Evolutionary conservation across 2,113 vertebrate genomes (phyloP).

Genomic region (Boleophthalmus pectinirostris): DNA sequence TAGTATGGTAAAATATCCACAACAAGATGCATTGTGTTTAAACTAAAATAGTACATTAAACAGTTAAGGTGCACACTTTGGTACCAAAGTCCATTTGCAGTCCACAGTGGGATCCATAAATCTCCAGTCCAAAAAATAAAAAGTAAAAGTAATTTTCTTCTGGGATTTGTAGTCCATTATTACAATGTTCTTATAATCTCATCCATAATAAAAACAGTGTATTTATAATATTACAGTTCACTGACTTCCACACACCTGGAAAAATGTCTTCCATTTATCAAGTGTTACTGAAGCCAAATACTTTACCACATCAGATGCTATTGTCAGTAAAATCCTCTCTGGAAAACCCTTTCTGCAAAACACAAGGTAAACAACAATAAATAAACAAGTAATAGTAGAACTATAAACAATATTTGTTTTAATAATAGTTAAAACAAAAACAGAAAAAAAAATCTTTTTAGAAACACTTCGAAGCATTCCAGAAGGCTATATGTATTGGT

Average conservation of each 20-base stretch:
- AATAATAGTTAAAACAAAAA: not conserved
- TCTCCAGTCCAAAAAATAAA: slow-evolving; percentile 18
- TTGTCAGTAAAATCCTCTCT: slow-evolving; percentile 48
- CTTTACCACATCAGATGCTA: slow-evolving; percentile 23
- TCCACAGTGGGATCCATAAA: slow-evolving; percentile 12
- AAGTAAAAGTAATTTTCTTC: slow-evolving; percentile 2
- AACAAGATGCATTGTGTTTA: slow-evolving; percentile 36
- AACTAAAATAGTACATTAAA: slow-evolving; percentile 35
- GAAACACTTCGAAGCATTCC: not conserved
- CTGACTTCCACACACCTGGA: not conserved
- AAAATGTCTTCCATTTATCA: slow-evolving; percentile 1
- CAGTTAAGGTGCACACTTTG: slow-evolving; percentile 28
- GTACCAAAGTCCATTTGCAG: slow-evolving; percentile 34
- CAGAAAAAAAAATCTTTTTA: not conserved
- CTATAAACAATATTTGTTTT: not conserved
- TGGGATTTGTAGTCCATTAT: not conserved
- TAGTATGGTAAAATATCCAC: slow-evolving; percentile 49
- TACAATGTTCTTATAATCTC: slow-evolving; percentile 3
- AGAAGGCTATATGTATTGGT: not conserved
- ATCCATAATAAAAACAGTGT: slow-evolving; percentile 11
- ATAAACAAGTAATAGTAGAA: not conserved
- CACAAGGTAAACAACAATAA: slow-evolving; percentile 19
- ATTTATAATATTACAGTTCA: slow-evolving; percentile 12
- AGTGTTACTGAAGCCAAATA: not conserved
- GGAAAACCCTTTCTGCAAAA: slow-evolving; percentile 71